Conservation (phyloP, 2,888 invertebrate species). For the Dicycla oo region DNA sequence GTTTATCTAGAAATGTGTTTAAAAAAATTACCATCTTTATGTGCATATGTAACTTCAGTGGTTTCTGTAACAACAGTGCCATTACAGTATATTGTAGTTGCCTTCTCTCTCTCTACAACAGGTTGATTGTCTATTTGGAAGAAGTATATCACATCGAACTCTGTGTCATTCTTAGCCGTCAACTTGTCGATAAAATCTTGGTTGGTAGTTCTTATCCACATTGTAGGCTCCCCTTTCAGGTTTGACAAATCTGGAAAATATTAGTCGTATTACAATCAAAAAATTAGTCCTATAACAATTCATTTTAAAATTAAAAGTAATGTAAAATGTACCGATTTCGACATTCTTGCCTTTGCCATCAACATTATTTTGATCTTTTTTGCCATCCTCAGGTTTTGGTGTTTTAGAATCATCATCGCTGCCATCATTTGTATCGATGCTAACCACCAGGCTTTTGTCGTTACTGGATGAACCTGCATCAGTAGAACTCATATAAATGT, state of each 20-base stretch:
- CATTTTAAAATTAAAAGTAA: background rate
- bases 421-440: conserved; percentile 26
- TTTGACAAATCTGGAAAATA: conserved; percentile 49
- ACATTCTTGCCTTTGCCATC: conserved; percentile 30
- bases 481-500: conserved; percentile 22
- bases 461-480: conserved; percentile 30
- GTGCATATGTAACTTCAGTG: conserved; percentile 60
- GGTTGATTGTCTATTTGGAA: conserved; percentile 69
- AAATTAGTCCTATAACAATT: background rate
- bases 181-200: conserved; percentile 46
- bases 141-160: conserved; percentile 67
- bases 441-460: conserved; percentile 25
- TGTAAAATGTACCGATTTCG: conserved; percentile 38
- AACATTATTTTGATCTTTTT: background rate
- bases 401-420: conserved; percentile 6
- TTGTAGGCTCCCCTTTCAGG: conserved; percentile 27
- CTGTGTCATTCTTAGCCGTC: conserved; percentile 21
- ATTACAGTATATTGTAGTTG: conserved; percentile 73
- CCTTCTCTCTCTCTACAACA: conserved; percentile 70
- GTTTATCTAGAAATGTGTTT: background rate
- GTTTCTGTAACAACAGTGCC: conserved; percentile 76
- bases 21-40: conserved; percentile 52
- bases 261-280: background rate
- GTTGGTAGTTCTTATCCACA: conserved; percentile 49
- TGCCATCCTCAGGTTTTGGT: background rate